Evolutionary conservation across 1,140 invertebrate genomes (phyloP), one percentile per base, ranked within the genome.

Genomic region (Trachymyrmex septentrionalis): DNA sequence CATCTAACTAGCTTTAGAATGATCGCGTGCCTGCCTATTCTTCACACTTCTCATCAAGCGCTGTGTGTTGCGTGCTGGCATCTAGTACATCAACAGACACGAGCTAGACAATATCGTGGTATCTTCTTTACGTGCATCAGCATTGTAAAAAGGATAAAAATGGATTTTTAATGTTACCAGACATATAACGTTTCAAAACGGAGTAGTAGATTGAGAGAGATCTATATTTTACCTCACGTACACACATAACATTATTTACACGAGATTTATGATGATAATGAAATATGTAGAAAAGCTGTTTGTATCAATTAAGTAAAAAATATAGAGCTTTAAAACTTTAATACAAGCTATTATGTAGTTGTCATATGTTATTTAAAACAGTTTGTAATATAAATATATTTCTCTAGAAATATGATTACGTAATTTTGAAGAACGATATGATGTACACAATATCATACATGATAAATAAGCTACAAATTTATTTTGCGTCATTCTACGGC

Each of bases 1-100:
- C 21, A 87, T 90, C 71, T 76, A 86, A 86, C 59, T 77, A 82
- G 19, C 80, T 73, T 27, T 50, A 69, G 0, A 24, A 21, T 67
- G 57, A 90, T 90, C 86, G 89, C 89, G 89, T 90, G 89, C 72
- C 71, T 53, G 89, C 90, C 88, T 84, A 86, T 90, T 82, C 72
- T 67, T 64, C 59, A 30, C 30, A 27, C 30, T 76, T 61, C 67
- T 50, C 57, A 61, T 77, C 73, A 59, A 85, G 80, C 80, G 75
- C 19, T 27, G 50, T 50, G 50, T 59, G 44, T n/a, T 75, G 86
- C 75, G 59, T 53, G 81, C 77, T 85, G 61, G 69, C 53, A 84
- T 16, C 85, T 63, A 69, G 21, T 16, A 30, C 57, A 66, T 75
- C 78, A 87, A 61, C 80, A 78, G 67, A 59, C 89, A 71, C 24